Evolutionary conservation across 2,797 vertebrate genomes (phyloP), one percentile per base, ranked within the genome.

Genomic region (Karalla daura): DNA sequence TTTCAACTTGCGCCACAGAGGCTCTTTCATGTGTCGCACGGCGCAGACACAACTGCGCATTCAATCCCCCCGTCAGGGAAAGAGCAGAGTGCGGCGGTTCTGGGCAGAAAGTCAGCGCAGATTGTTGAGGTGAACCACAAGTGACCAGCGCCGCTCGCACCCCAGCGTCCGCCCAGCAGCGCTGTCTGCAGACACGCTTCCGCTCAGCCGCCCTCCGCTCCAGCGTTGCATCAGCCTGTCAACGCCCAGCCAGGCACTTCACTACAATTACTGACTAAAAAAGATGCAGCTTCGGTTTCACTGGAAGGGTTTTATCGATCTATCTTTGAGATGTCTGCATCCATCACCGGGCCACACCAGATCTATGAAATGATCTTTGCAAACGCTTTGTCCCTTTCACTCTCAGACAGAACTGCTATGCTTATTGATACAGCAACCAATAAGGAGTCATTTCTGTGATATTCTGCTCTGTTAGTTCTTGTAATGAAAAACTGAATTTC

Each of bases 121-220:
- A 92, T 84, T 90, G 87, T 90, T 91, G 89, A 91, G 89, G 88
- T 80, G 62, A 70, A 90, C 89, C 87, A 53, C 85, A 76, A 66
- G 46, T 81, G 18, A 73, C 80, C 70, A 60, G 69, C 66, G 53
- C 77, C 14, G 58, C 69, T 84, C 64, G 24, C 17, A 60, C 83
- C 53, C 78, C 76, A 64, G 54, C 60, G 76, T 85, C 67, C 64
- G 73, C 28, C 60, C 46, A 58, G 80, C 71, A 72, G n/a, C n/a
- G n/a, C n/a, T n/a, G n/a, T n/a, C 58, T 41, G 80, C 74, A 64
- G 70, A 76, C 72, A 74, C 56, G 76, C 56, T 80, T 83, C 33
- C 67, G 64, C 70, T 76, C 53, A 63, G 55, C 51, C 59, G 45
- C 63, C 67, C 65, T 65, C 33, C 51, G 15, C 68, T 50, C 14